Evolutionary conservation across 2,797 vertebrate species (phyloP), one percentile per base, ranked within the genome.

Genomic region (Margarornis squamiger): DNA sequence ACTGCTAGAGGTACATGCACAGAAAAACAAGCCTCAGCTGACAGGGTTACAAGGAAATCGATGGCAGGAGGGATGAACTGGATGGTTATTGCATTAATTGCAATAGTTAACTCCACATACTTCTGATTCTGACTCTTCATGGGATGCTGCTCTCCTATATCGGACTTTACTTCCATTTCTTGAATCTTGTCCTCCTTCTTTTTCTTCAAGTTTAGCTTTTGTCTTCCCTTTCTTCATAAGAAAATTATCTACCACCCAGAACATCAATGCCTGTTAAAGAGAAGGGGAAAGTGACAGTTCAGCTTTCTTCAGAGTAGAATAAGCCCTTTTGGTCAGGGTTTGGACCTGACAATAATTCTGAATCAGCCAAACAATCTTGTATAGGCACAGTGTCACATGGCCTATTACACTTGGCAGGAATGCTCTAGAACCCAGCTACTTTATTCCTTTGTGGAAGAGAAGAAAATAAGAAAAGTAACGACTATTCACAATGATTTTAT

Each of bases 221-320:
- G 99, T 99, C 96, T 98, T 99, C 87, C 99, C 98, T 97, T 99
- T 99, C 97, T 99, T 99, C 99, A 99, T 99, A 75, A 99, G 98
- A 96, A 99, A 99, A 94, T 99, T 99, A 98, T 99, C 99, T 61
- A 99, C 99, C 88, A 99, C 99, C 99, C 99, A 99, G 97, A 99
- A 99, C 99, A 99, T 99, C 77, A 99, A 98, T 10, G 99, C 99
- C 99, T 99, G 77, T 83, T 76, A 61, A 91, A 86, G 61, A 74
- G 68, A 87, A 92, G n/a, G 17, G 17, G 12, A 67, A 81, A 66
- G 39, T 0, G 1, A 74, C 39, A 88, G 68, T 48, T 89, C 39
- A 92, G 77, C 32, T 77, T 65, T 86, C 70, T 26, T 88, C 46
- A 39, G 65, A 58, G 45, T 12, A 45, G 24, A 30, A 14, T 18